These are phyloP conservation scores for Laothoe populi DNA, from an alignment of 2,888 invertebrate species.

Conservation along the genomic window DNA sequence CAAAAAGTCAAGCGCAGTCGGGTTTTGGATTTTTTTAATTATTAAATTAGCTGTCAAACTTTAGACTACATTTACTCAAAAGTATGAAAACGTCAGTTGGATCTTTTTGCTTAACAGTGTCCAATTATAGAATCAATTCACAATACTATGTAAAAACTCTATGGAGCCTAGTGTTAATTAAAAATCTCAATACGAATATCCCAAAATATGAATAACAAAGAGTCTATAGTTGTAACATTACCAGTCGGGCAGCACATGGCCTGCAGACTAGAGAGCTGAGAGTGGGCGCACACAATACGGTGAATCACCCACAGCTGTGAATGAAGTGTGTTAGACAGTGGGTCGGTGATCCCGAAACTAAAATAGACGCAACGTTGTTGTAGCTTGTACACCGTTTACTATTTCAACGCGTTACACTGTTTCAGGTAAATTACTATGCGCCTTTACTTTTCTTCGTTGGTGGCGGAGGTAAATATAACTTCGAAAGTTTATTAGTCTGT, in stretches of 20 bases:
- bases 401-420: slow-evolving; percentile 52
- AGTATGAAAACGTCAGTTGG: no score
- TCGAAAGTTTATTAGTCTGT: slow-evolving; percentile 26
- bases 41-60: no score
- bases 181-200: slow-evolving; percentile 2
- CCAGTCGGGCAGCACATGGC: slow-evolving; percentile 50
- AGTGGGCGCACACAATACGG: slow-evolving; percentile 68
- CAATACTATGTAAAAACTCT: slow-evolving; percentile 4
- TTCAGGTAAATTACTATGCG: slow-evolving; percentile 47
- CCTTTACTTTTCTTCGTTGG: slow-evolving; percentile 32
- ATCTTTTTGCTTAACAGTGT: no score
- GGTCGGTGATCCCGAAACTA: slow-evolving; percentile 68
- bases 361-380: slow-evolving; percentile 65
- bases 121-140: no score
- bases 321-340: slow-evolving; percentile 66
- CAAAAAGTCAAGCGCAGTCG: no score
- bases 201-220: slow-evolving; percentile 2
- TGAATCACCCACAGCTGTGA: slow-evolving; percentile 72
- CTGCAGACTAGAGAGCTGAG: slow-evolving; percentile 49
- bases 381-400: slow-evolving; percentile 53
- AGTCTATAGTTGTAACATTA: slow-evolving; percentile 1
- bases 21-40: no score
- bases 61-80: no score
- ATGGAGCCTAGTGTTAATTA: not conserved
- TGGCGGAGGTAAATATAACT: slow-evolving; percentile 23